A percentile compares a stretch with the other conserved stretches of the same genome.
Conservation (phyloP, 2,888 invertebrate genomes). For the Mechanitis messenoides region DNA sequence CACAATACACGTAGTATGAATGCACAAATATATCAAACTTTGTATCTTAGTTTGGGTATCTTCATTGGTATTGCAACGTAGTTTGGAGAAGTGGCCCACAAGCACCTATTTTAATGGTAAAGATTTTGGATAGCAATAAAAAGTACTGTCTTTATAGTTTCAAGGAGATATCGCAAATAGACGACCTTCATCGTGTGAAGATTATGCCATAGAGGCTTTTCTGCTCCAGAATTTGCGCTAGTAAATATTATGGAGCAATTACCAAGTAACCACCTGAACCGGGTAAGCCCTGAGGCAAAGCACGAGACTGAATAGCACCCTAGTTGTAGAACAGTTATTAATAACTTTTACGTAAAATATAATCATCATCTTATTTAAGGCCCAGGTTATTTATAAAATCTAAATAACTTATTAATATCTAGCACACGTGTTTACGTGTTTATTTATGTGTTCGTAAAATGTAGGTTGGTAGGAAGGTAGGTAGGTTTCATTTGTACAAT, state of each 20-base stretch:
- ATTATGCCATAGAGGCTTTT: conserved; percentile 61
- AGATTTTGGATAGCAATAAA: conserved; percentile 51
- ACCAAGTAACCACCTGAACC: conserved; percentile 48
- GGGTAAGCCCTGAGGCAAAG: conserved; percentile 64
- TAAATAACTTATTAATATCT: no score
- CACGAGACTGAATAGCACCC: conserved; percentile 15
- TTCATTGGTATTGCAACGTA: not conserved
- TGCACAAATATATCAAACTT: no score
- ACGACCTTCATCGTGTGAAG: conserved; percentile 56
- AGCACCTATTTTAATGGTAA: conserved; percentile 40
- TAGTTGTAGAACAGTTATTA: conserved; percentile 10
- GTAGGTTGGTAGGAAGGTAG: no score
- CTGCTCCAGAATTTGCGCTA: conserved; percentile 47
- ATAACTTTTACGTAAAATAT: not conserved
- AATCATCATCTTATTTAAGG: not conserved
- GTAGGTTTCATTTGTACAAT: no score
- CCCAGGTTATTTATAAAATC: no score
- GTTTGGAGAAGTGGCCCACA: conserved; percentile 38
- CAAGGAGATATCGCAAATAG: conserved; percentile 66
- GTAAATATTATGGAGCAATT: conserved; percentile 54
- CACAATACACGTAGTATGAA: no score
- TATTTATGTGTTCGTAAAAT: no score
- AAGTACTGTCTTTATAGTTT: conserved; percentile 69
- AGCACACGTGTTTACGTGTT: no score
- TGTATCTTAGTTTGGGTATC: no score